Evolutionary conservation across 2,113 vertebrate species (phyloP).

Genomic region (Larimichthys polyactis): DNA sequence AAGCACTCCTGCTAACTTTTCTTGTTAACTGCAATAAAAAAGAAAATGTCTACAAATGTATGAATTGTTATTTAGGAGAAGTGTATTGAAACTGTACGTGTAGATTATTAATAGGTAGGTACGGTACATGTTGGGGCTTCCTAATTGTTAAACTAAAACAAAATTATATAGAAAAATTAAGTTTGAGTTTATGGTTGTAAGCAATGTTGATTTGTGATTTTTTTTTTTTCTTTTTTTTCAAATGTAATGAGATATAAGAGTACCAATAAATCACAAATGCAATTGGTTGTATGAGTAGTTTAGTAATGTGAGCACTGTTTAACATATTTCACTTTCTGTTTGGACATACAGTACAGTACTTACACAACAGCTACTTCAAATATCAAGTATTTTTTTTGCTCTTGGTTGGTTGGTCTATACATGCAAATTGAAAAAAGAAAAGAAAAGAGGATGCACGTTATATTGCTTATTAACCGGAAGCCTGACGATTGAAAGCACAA

Average conservation of each 20-base stretch:
- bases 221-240: background rate
- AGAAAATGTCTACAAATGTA: constrained; percentile 80
- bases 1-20: constrained; percentile 80
- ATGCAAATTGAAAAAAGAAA: background rate
- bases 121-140: constrained; percentile 65
- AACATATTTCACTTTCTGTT: background rate
- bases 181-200: constrained; percentile 66
- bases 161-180: constrained; percentile 65
- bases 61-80: constrained; percentile 73
- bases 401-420: background rate
- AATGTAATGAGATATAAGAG: constrained; percentile 26
- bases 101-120: constrained; percentile 51
- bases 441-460: background rate
- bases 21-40: constrained; percentile 86
- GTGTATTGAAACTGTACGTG: constrained; percentile 75
- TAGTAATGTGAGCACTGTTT: background rate
- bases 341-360: background rate
- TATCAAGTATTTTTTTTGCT: background rate
- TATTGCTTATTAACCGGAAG: background rate
- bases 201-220: constrained; percentile 28
- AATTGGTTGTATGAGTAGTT: constrained; percentile 9
- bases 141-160: constrained; percentile 64
- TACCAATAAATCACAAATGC: constrained; percentile 19
- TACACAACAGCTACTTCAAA: background rate
- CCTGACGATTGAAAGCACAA: background rate